Base-by-base conservation (phyloP, 2,113 vertebrate genomes). In the Equus przewalskii region DNA sequence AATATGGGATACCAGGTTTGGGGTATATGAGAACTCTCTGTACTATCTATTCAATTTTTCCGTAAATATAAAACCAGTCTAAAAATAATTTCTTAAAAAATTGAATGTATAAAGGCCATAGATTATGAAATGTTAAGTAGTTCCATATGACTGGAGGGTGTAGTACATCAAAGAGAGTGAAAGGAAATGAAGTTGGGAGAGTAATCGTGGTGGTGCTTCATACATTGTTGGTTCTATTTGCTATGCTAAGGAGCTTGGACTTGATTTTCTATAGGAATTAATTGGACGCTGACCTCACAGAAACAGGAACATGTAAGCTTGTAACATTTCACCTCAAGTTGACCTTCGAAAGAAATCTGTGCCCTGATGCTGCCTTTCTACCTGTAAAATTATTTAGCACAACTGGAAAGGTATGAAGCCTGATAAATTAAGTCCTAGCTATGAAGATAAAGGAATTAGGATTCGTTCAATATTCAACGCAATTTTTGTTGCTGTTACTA, bases 101-200 rank as follows among this genome's bases (percentile, higher is more conserved):
- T 62, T 56, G n/a, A 95, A 95, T 75, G 41, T 18, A 69, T 44
- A 46, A 92, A 92, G 8, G 2, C 72, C 14, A 92, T 70, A 64
- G 18, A 64, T 33, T 69, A 96, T 96, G 80, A 94, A 96, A 89
- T 89, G 80, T 92, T 96, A 81, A 85, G 30, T 70, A 58, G 60
- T 92, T 86, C 54, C 9, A 41, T 85, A 51, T 89, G 79, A 76
- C 58, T 76, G 3, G 30, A 92, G 49, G 5, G 30, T 92, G 15
- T 22, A 41, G 15, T 18, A 69, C 70, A 6, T 18, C 44, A 97
- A 70, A 96, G 41, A 51, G 4, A 67, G 46, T 49, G 72, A 86
- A n/a, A 92, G 26, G 89, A 96, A 96, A 97, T 80, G 44, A 80
- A 94, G 51, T 76, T 92, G 73, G 26, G 56, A 18, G 41, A 89